Evolutionary conservation across 2,113 vertebrate species (phyloP).

Genomic region (Gnathochromis pfefferi): DNA sequence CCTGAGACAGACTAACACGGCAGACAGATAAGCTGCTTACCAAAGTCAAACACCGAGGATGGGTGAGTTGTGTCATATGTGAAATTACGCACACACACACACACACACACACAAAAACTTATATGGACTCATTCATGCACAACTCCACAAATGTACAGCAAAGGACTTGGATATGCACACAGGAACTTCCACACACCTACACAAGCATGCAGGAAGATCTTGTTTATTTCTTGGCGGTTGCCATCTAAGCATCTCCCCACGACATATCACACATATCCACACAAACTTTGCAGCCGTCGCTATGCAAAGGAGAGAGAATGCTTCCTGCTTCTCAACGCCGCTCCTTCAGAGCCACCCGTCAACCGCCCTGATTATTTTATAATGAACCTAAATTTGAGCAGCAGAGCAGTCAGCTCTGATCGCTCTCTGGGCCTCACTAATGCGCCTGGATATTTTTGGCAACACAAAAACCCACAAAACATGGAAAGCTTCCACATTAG

Average conservation of each 20-base stretch:
- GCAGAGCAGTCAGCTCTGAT: constrained; percentile 50
- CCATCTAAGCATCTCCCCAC: not conserved
- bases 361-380: constrained; percentile 65
- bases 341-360: constrained; percentile 44
- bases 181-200: not conserved
- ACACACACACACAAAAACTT: not conserved
- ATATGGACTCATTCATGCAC: not conserved
- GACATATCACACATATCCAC: not conserved
- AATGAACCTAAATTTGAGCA: constrained; percentile 64
- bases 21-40: constrained; percentile 68
- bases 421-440: constrained; percentile 35
- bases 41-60: constrained; percentile 61
- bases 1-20: constrained; percentile 41
- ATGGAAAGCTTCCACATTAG: constrained; percentile 42
- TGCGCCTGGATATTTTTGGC: constrained; percentile 58
- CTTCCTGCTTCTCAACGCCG: constrained; percentile 11
- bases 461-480: constrained; percentile 48
- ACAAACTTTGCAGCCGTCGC: constrained; percentile 40
- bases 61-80: constrained; percentile 53
- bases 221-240: constrained; percentile 15
- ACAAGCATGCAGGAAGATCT: not conserved
- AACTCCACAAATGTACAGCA: not conserved
- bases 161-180: not conserved
- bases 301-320: constrained; percentile 20
- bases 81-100: constrained; percentile 29